Percentiles rank a stretch among this genome's conserved stretches.
These are phyloP conservation scores for Calliopum simillimum DNA, from an alignment of 2,888 invertebrate genomes.

Conservation along the genomic window DNA sequence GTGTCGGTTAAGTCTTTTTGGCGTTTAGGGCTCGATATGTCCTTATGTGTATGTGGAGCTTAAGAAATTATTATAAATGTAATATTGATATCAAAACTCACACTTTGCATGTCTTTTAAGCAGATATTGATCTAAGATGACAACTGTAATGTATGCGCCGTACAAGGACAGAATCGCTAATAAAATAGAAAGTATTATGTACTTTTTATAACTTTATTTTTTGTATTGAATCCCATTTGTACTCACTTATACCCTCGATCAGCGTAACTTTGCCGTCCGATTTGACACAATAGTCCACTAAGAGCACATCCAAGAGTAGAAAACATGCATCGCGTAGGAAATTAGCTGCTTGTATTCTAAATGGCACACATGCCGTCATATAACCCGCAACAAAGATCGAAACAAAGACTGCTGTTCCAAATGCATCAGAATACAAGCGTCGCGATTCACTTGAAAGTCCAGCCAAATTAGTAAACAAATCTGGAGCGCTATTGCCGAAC, in stretches of 20 bases:
- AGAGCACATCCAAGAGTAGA: constrained; percentile 47
- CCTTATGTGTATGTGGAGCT: too few species aligned
- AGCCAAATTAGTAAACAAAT: constrained; percentile 74
- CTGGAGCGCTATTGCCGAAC: constrained; percentile 78
- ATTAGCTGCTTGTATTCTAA: constrained; percentile 57
- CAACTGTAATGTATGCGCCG: constrained; percentile 28
- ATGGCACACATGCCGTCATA: constrained; percentile 69
- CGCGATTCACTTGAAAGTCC: constrained; percentile 63
- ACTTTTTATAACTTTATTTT: background rate
- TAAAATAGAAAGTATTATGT: background rate
- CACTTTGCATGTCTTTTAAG: constrained; percentile 42
- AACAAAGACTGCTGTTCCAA: constrained; percentile 74
- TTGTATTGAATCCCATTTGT: background rate
- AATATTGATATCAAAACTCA: constrained; percentile 22
- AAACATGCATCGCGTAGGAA: constrained; percentile 53
- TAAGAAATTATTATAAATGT: too few species aligned
- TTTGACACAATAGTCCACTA: constrained; percentile 47
- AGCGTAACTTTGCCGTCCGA: constrained; percentile 42
- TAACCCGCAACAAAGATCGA: constrained; percentile 73
- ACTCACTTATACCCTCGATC: constrained; percentile 41
- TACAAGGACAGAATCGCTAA: background rate
- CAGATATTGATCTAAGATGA: constrained; percentile 50
- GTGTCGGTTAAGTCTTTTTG: too few species aligned
- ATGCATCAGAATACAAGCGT: constrained; percentile 66
- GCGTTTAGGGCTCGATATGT: too few species aligned